phyloP scores from a whole-genome alignment of 2,888 invertebrate species.

The Philaethria dido region DNA sequence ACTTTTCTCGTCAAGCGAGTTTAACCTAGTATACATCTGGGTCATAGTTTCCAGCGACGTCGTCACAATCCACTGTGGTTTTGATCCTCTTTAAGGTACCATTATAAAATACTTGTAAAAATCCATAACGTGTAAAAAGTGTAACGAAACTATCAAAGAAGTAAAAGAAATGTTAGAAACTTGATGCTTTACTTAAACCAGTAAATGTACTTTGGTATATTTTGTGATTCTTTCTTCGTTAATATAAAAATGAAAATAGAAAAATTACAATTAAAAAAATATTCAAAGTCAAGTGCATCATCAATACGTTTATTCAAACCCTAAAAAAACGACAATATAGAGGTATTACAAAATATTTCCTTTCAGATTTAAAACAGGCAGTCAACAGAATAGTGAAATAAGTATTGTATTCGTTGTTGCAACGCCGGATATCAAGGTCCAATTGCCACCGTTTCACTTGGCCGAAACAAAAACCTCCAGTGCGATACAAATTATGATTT shows the following conservation, averaged over 20 bases:
- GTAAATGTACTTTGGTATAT: too few species aligned
- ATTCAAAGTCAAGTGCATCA: not conserved
- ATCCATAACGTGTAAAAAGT: too few species aligned
- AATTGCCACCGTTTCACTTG: slow-evolving; percentile 76
- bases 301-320: not conserved
- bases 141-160: not conserved
- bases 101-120: not conserved
- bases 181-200: too few species aligned
- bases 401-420: slow-evolving; percentile 41
- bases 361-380: slow-evolving; percentile 21
- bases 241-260: not conserved
- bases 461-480: slow-evolving; percentile 68
- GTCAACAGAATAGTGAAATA: slow-evolving; percentile 25
- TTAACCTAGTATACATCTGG: slow-evolving; percentile 42
- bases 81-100: slow-evolving; percentile 32
- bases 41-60: slow-evolving; percentile 42
- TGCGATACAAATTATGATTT: slow-evolving; percentile 45
- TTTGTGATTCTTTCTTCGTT: too few species aligned
- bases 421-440: slow-evolving; percentile 78
- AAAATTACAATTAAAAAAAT: not conserved
- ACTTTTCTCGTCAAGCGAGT: slow-evolving; percentile 41
- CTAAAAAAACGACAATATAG: slow-evolving; percentile 17
- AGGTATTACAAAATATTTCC: slow-evolving; percentile 20
- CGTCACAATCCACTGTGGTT: slow-evolving; percentile 31
- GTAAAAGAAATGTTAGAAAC: too few species aligned